A percentile compares a stretch with the other conserved stretches of the same genome.
Conservation (phyloP, 2,888 invertebrate species). For the Amorpha juglandis region DNA sequence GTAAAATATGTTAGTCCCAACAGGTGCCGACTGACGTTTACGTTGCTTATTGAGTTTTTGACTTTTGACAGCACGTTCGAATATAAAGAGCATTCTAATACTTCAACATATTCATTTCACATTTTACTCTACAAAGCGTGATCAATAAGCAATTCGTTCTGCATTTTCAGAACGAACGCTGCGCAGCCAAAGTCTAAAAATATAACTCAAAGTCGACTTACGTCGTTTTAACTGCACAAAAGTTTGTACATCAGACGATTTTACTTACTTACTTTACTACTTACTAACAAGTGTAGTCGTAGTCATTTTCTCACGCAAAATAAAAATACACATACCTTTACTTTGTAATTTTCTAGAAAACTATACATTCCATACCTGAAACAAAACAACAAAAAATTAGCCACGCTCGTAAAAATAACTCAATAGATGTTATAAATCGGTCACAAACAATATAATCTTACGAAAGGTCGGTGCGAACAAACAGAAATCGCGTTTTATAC, state of each 20-base stretch:
- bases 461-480: slow-evolving; percentile 47
- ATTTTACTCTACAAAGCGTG: slow-evolving; percentile 3
- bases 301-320: neutral
- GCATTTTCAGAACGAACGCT: neutral
- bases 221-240: too few relatives aligned
- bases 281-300: neutral
- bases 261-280: too few relatives aligned
- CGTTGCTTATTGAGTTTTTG: neutral
- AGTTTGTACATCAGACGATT: too few relatives aligned
- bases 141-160: slow-evolving; percentile 15
- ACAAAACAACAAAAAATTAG: slow-evolving; percentile 16
- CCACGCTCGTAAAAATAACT: neutral
- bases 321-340: neutral
- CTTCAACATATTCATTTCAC: slow-evolving; percentile 2
- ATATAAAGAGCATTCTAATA: slow-evolving; percentile 11
- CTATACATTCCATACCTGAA: neutral
- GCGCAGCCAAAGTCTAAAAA: neutral
- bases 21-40: too few relatives aligned
- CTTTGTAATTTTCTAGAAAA: neutral
- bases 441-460: slow-evolving; percentile 45
- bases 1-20: too few relatives aligned
- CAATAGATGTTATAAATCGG: neutral
- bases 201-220: too few relatives aligned
- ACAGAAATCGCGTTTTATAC: slow-evolving; percentile 51
- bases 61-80: neutral